Evolutionary conservation across 64 coral and sea anemone genomes (phyloP).

Genomic region (Pocillopora damicornis): DNA sequence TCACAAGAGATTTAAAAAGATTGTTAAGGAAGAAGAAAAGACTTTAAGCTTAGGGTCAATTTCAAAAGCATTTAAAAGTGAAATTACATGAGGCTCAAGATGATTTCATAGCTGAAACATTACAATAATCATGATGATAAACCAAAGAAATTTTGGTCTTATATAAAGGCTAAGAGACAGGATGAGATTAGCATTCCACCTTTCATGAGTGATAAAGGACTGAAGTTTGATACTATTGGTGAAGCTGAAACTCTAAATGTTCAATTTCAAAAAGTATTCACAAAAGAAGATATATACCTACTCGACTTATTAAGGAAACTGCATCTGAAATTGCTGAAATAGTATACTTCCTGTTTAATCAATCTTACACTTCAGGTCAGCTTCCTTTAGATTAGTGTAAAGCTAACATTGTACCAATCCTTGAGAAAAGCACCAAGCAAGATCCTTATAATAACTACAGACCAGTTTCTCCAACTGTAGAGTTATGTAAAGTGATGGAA

Average conservation of each 20-base stretch:
- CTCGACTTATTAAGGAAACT: constrained; percentile 42
- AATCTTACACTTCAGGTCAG: constrained; percentile 48
- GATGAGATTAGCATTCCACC: constrained; percentile 56
- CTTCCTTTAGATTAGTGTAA: constrained; percentile 56
- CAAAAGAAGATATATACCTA: constrained; percentile 51
- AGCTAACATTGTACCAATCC: constrained; percentile 43
- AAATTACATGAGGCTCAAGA: constrained; percentile 49
- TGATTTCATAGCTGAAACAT: constrained; percentile 41
- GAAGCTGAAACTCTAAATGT: constrained; percentile 53
- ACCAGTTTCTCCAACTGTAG: constrained; percentile 25
- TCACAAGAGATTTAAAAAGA: constrained; percentile 33
- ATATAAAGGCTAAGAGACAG: constrained; percentile 56
- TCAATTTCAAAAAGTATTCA: constrained; percentile 67
- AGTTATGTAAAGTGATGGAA: constrained; percentile 59
- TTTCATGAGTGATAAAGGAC: constrained; percentile 19
- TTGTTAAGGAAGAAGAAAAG: constrained; percentile 59
- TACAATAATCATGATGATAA: constrained; percentile 34
- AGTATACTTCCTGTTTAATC: constrained; percentile 59
- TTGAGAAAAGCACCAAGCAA: constrained; percentile 47
- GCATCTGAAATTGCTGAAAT: constrained; percentile 52
- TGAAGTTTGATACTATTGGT: constrained; percentile 43
- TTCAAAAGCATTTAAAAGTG: constrained; percentile 51
- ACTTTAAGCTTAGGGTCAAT: constrained; percentile 21
- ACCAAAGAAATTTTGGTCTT: constrained; percentile 73
- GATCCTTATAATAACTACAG: constrained; percentile 47